Evolutionary conservation across 2,888 invertebrate genomes (phyloP).

Genomic region (Phorcus lineatus): DNA sequence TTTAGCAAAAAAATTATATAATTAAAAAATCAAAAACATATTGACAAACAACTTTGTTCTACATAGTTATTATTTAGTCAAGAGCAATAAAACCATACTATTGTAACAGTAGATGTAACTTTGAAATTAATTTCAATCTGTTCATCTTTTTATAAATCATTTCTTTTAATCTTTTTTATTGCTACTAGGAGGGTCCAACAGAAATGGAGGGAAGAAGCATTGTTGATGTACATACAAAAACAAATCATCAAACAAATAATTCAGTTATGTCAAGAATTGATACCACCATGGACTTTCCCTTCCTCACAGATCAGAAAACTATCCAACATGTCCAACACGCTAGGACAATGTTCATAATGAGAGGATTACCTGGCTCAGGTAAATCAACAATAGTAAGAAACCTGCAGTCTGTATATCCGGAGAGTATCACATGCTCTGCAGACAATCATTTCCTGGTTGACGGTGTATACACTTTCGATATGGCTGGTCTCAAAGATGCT

Average conservation of each 20-base stretch:
- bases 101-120: no score
- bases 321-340: conserved; percentile 47
- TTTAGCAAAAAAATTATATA: no score
- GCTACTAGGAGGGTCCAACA: no score
- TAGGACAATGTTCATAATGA: conserved; percentile 73
- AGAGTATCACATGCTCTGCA: conserved; percentile 71
- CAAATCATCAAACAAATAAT: not conserved
- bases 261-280: not conserved
- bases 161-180: no score
- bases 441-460: conserved; percentile 69
- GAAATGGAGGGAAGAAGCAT: not conserved
- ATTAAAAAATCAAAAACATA: no score
- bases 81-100: no score
- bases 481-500: conserved; percentile 62
- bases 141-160: no score
- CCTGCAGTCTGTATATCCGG: conserved; percentile 58
- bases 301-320: conserved; percentile 51
- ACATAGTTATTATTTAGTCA: no score
- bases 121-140: no score
- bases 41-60: no score
- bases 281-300: conserved; percentile 49
- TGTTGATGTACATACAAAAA: not conserved
- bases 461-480: conserved; percentile 64
- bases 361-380: conserved; percentile 75
- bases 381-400: conserved; percentile 70